Evolutionary conservation across 2,888 invertebrate genomes (phyloP), one percentile per base, ranked within the genome.

Genomic region (Lissonota sp.): DNA sequence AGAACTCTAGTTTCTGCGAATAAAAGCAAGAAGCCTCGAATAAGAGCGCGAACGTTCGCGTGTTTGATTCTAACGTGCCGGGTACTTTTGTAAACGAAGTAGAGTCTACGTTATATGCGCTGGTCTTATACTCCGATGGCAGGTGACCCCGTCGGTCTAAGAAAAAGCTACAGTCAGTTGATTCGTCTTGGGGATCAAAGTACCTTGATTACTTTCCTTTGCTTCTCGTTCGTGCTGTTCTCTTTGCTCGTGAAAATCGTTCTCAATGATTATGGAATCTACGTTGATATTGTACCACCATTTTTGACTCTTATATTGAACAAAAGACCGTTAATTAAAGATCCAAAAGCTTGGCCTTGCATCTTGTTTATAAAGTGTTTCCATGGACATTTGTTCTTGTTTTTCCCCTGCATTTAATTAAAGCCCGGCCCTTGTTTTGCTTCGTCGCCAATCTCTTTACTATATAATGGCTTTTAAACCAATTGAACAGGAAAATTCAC

Each of bases 121-220:
- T 60, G 10, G 60, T 39, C n/a, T 5, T 44, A 44, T 44, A 51
- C 51, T 39, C 40, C 39, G 66, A 16, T 53, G 53, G 39, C 51
- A 39, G 51, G 53, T 40, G 39, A 66, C 40, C 39, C 40, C 40
- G 26, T 26, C 12, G 10, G n/a, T 53, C n/a, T 14, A n/a, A 53
- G 40, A 12, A 5, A 26, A 66, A 66, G 39, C 51, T 40, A 66
- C 37, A 16, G 53, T 4, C 53, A 12, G 44, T 70, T 46, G 57
- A 70, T 44, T 70, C 70, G 70, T 70, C 46, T 57, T 44, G 16
- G 16, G 58, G 69, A 70, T 57, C 70, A 70, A 58, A 70, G 70
- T 57, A 46, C 70, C 37, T 44, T n/a, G 58, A 58, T 70, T 70
- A 6, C 6, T n/a, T 14, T n/a, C 12, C 14, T 14, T 14, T 14